Evolutionary conservation across 2,888 invertebrate species (phyloP).

Genomic region (Clostera curtula): DNA sequence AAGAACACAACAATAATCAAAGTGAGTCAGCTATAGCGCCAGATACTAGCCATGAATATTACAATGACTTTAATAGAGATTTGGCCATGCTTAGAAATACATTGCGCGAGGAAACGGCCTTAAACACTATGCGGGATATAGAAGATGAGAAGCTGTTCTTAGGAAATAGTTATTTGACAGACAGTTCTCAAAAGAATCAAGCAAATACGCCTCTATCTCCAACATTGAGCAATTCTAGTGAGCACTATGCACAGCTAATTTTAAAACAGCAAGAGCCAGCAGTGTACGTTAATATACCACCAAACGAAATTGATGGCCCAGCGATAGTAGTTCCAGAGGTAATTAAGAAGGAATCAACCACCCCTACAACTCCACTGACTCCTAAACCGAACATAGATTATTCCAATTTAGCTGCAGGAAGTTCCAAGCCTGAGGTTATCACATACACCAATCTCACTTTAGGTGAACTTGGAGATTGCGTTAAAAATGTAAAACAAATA

Average conservation of each 20-base stretch:
- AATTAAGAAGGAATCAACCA: slow-evolving; percentile 37
- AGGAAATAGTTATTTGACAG: slow-evolving; percentile 49
- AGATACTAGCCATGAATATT: slow-evolving; percentile 50
- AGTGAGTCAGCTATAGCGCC: slow-evolving; percentile 34
- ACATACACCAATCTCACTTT: slow-evolving; percentile 60
- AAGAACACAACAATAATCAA: slow-evolving; percentile 68
- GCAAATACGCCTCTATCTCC: slow-evolving; percentile 47
- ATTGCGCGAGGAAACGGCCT: slow-evolving; percentile 45
- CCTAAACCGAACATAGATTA: slow-evolving; percentile 61
- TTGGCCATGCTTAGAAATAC: slow-evolving; percentile 56
- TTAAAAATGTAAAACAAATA: slow-evolving; percentile 38
- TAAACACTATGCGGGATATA: slow-evolving; percentile 54
- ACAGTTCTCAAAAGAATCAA: slow-evolving; percentile 26
- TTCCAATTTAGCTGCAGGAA: slow-evolving; percentile 44
- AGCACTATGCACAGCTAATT: slow-evolving; percentile 63
- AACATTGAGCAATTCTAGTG: slow-evolving; percentile 59
- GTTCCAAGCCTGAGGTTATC: slow-evolving; percentile 48
- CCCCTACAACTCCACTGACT: slow-evolving; percentile 50
- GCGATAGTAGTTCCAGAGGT: slow-evolving; percentile 30
- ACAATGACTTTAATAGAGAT: slow-evolving; percentile 62
- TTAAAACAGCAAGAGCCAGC: slow-evolving; percentile 51
- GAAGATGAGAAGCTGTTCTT: slow-evolving; percentile 58
- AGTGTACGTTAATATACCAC: slow-evolving; percentile 61
- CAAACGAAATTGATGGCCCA: too few relatives aligned
- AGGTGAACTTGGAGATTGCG: slow-evolving; percentile 46